These are phyloP conservation scores for Helleia helle DNA, from an alignment of 2,888 invertebrate genomes.

Conservation along the genomic window DNA sequence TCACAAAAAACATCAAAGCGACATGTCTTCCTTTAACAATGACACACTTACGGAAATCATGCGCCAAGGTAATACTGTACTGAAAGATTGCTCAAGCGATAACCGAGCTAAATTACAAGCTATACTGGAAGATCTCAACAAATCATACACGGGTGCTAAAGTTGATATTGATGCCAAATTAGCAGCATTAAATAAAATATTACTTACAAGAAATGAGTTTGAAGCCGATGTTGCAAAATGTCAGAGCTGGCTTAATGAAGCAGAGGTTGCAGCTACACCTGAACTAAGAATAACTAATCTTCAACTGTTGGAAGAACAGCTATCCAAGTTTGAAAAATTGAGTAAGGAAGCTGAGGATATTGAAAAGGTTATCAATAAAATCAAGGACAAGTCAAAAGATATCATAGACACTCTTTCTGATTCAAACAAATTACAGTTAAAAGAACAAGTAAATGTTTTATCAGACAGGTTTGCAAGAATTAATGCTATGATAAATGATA, in stretches of 20 bases:
- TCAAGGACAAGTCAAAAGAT: slow-evolving; percentile 85
- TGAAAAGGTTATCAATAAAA: slow-evolving; percentile 81
- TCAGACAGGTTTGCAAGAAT: slow-evolving; percentile 86
- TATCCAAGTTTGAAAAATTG: slow-evolving; percentile 88
- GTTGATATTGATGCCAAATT: slow-evolving; percentile 83
- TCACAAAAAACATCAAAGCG: slow-evolving; percentile 82
- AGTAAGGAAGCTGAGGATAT: slow-evolving; percentile 82
- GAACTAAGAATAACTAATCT: slow-evolving; percentile 87
- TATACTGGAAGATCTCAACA: slow-evolving; percentile 78
- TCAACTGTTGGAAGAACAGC: slow-evolving; percentile 89
- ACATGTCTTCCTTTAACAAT: slow-evolving; percentile 85
- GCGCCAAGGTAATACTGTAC: slow-evolving; percentile 83
- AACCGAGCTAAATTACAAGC: slow-evolving; percentile 78
- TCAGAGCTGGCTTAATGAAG: slow-evolving; percentile 92
- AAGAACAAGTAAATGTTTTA: slow-evolving; percentile 84
- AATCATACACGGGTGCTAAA: slow-evolving; percentile 81
- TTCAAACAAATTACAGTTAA: slow-evolving; percentile 87
- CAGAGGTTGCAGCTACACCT: slow-evolving; percentile 87
- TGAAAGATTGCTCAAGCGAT: slow-evolving; percentile 86
- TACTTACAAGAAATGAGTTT: slow-evolving; percentile 85
- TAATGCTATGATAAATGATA: slow-evolving; percentile 82
- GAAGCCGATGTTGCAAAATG: slow-evolving; percentile 87
- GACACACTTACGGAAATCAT: slow-evolving; percentile 82
- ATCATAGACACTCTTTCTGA: slow-evolving; percentile 87
- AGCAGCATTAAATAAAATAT: slow-evolving; percentile 79